A percentile compares a stretch with the other conserved stretches of the same genome.
These are phyloP conservation scores for Pyrgus malvae DNA, from an alignment of 2,888 invertebrate genomes.

Conservation along the genomic window DNA sequence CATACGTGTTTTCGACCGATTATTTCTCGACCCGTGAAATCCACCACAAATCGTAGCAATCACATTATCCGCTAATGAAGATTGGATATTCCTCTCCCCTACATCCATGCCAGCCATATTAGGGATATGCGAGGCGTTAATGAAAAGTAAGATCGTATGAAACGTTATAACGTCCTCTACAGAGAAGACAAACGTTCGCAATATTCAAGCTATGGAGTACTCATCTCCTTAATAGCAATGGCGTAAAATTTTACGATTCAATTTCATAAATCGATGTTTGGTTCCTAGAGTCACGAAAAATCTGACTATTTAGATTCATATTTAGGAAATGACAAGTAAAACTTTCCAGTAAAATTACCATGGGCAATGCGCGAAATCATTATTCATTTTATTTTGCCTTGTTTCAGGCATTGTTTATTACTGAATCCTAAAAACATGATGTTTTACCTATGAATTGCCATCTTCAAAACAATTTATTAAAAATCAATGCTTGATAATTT, in stretches of 20 bases:
- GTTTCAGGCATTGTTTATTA: no score
- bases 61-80: conserved; percentile 18
- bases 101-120: conserved; percentile 1
- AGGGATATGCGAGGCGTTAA: neutral
- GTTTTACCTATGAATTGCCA: no score
- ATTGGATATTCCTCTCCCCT: conserved; percentile 16
- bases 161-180: no score
- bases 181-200: neutral
- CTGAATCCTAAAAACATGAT: no score
- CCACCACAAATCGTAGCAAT: conserved; percentile 20
- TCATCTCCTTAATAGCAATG: conserved; percentile 3
- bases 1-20: conserved; percentile 16
- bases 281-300: neutral
- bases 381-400: no score
- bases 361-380: no score
- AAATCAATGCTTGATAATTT: no score
- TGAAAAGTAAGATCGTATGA: neutral
- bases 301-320: neutral
- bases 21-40: conserved; percentile 18
- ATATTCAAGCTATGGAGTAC: neutral
- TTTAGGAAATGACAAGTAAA: no score
- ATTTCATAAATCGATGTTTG: neutral
- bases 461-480: no score
- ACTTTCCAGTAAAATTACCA: no score
- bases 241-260: neutral